Percentiles rank a stretch among this genome's conserved stretches.
Conservation (phyloP, 2,888 invertebrate genomes). For the Anorthoa munda region DNA sequence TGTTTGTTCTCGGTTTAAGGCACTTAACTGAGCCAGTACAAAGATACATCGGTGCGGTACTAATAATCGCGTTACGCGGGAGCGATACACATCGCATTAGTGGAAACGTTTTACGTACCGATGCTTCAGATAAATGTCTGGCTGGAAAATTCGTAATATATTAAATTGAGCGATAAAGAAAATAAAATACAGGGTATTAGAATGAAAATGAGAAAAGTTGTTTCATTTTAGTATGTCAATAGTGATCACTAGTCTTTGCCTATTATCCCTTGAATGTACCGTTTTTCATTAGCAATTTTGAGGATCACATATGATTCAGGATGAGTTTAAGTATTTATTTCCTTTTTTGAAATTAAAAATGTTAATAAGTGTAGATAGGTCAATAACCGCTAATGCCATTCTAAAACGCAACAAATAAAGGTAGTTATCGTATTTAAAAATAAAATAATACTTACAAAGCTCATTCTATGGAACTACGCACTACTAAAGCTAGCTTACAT, state of each 20-base stretch:
- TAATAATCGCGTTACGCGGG: constrained; percentile 30
- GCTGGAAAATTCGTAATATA: constrained; percentile 29
- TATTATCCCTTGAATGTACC: too few species aligned
- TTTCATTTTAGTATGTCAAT: too few species aligned
- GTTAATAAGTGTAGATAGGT: too few species aligned
- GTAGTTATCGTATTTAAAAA: not conserved
- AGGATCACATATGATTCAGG: too few species aligned
- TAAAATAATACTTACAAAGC: not conserved
- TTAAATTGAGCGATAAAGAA: constrained; percentile 23
- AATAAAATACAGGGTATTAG: not conserved
- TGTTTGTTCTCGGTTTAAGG: constrained; percentile 24
- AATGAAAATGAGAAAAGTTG: not conserved
- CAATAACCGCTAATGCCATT: too few species aligned
- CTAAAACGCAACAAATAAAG: too few species aligned
- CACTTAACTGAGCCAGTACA: constrained; percentile 22
- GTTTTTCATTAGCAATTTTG: too few species aligned
- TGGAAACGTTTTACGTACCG: constrained; percentile 16
- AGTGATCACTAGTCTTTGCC: too few species aligned
- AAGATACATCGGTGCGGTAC: constrained; percentile 33
- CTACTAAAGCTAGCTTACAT: not conserved
- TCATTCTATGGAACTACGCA: constrained; percentile 4
- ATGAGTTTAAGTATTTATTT: too few species aligned
- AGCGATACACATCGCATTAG: constrained; percentile 41
- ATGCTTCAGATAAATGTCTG: constrained; percentile 17
- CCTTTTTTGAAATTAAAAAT: too few species aligned